Conservation (phyloP, 53 echinoderm and acorn worm genomes). For the Astropecten irregularis region DNA sequence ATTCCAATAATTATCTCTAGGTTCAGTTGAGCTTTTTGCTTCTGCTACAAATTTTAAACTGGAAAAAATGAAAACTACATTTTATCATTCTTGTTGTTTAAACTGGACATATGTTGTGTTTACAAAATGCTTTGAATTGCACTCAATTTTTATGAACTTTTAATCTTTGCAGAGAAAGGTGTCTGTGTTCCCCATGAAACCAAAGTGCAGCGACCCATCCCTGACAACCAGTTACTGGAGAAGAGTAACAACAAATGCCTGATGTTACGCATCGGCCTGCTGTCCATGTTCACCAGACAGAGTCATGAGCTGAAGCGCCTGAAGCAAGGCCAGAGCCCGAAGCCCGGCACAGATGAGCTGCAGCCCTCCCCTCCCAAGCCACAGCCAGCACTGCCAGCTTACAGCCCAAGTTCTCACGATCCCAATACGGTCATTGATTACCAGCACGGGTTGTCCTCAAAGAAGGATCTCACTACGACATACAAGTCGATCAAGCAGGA, state of each 20-base stretch:
- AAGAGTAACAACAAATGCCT: conserved; percentile 34
- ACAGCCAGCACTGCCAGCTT: not conserved
- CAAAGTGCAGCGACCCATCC: not conserved
- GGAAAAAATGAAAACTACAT: too few relatives aligned
- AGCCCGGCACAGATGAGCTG: not conserved
- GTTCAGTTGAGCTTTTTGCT: too few relatives aligned
- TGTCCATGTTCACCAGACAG: conserved; percentile 49
- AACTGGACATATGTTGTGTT: too few relatives aligned
- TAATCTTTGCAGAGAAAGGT: conserved; percentile 39
- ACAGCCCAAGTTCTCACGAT: too few relatives aligned
- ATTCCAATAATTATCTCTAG: too few relatives aligned
- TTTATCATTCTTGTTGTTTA: too few relatives aligned
- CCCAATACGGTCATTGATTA: conserved; percentile 14
- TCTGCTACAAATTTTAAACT: too few relatives aligned
- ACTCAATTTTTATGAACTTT: too few relatives aligned
- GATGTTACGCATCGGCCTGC: conserved; percentile 52
- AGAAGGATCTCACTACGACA: not conserved
- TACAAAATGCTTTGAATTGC: too few relatives aligned
- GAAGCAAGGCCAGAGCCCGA: not conserved
- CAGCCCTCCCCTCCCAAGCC: not conserved
- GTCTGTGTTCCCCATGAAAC: not conserved
- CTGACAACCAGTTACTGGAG: conserved; percentile 31
- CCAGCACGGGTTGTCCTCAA: not conserved
- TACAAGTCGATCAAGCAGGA: not conserved
- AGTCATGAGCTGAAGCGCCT: conserved; percentile 32